Evolutionary conservation across 2,797 vertebrate species (phyloP).

Genomic region (Mareca strepera): DNA sequence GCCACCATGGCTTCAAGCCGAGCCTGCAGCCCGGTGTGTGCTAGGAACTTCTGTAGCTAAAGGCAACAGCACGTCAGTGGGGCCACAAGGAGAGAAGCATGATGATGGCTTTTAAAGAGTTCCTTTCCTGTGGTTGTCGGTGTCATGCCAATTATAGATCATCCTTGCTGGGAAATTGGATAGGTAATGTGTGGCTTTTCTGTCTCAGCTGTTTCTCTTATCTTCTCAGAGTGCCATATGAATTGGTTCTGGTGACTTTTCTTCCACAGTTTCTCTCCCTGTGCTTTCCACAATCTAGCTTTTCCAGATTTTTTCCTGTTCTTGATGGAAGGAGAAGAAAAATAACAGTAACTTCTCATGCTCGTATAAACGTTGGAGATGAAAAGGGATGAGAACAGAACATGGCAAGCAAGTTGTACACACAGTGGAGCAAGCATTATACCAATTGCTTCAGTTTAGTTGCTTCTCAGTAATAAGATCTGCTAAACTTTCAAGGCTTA

Average conservation of each 20-base stretch:
- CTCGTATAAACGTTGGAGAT: slow-evolving; percentile 37
- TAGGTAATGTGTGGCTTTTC: not conserved
- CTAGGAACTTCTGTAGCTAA: not conserved
- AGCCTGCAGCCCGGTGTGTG: not conserved
- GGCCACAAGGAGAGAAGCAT: not conserved
- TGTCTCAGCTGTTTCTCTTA: not conserved
- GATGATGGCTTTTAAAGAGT: not conserved
- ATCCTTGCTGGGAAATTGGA: not conserved
- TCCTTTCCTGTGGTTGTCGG: not conserved
- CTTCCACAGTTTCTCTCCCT: not conserved
- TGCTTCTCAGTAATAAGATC: slow-evolving; percentile 43
- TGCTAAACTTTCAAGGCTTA: slow-evolving; percentile 56
- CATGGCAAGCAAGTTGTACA: slow-evolving; percentile 59
- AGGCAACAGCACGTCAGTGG: not conserved
- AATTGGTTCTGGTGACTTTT: not conserved
- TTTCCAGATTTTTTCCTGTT: not conserved
- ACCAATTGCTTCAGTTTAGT: slow-evolving; percentile 54
- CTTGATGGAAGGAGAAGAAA: slow-evolving; percentile 20
- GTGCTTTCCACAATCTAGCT: not conserved
- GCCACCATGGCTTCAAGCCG: fast-evolving
- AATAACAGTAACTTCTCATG: slow-evolving; percentile 26
- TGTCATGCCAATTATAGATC: not conserved
- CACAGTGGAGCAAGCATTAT: slow-evolving; percentile 37
- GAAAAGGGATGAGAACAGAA: slow-evolving; percentile 60
- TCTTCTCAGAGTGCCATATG: not conserved